phyloP scores from a whole-genome alignment of 2,113 vertebrate species.

The Porphyrio hochstetteri region DNA sequence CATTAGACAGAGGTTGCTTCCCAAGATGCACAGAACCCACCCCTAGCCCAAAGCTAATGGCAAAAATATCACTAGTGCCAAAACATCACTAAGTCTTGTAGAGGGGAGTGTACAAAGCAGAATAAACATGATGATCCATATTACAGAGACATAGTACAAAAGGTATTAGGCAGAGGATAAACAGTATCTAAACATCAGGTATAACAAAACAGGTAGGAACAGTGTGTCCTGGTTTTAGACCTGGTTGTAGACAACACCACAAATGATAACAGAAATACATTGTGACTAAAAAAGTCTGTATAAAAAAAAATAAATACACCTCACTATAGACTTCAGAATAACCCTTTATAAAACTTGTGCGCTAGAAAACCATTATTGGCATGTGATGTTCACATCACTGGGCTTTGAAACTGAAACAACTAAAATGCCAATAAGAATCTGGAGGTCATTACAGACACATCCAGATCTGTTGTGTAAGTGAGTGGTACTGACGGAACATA shows the following conservation, averaged over 20 bases:
- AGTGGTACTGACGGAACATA: neutral
- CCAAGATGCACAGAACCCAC: accelerated
- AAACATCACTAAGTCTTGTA: neutral
- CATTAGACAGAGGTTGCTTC: neutral
- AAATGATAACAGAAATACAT: neutral
- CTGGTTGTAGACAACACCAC: neutral
- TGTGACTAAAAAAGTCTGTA: neutral
- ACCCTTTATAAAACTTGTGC: neutral
- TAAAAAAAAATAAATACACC: neutral
- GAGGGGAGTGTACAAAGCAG: neutral
- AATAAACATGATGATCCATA: neutral
- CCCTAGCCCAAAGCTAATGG: neutral
- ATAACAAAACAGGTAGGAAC: neutral
- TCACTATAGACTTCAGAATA: neutral
- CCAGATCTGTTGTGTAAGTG: neutral
- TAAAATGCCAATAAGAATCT: neutral
- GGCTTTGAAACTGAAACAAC: neutral
- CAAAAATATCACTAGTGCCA: neutral
- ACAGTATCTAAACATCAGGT: neutral
- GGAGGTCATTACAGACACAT: neutral
- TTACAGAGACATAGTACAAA: neutral
- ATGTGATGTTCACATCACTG: neutral
- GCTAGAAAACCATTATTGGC: neutral
- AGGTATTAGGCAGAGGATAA: neutral
- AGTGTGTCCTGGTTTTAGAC: neutral